Evolutionary conservation across 2,113 vertebrate genomes (phyloP).

Genomic region (Labeo catla): DNA sequence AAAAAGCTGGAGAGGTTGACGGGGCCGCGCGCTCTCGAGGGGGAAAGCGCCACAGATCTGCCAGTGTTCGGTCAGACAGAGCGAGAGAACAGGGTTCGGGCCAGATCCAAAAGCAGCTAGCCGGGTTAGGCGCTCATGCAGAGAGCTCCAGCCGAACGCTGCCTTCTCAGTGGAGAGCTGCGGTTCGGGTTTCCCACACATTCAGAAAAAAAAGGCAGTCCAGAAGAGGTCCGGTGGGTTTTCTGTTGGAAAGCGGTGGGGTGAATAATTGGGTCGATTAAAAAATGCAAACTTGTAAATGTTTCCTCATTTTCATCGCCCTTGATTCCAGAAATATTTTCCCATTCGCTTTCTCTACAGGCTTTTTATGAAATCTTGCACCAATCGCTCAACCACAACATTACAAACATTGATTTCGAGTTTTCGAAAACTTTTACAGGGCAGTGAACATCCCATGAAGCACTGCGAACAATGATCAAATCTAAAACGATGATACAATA

Average conservation of each 20-base stretch:
- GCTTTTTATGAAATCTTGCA: not conserved
- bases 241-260: constrained; percentile 50
- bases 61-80: constrained; percentile 23
- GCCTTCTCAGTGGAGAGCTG: constrained; percentile 55
- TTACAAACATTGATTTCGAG: not conserved
- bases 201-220: constrained; percentile 56
- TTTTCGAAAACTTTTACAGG: not conserved
- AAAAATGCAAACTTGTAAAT: constrained; percentile 53
- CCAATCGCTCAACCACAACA: not conserved
- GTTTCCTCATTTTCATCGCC: not conserved
- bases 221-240: constrained; percentile 58
- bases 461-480: not conserved
- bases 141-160: constrained; percentile 48
- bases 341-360: not conserved
- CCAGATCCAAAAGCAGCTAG: not conserved
- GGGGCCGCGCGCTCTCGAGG: constrained; percentile 23
- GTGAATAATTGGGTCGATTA: not conserved
- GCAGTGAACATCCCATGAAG: not conserved
- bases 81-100: constrained; percentile 13
- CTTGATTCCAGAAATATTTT: not conserved
- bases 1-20: constrained; percentile 50
- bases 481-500: not conserved
- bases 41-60: constrained; percentile 36
- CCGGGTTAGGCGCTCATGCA: constrained; percentile 62
- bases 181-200: constrained; percentile 62